A percentile compares a stretch with the other conserved stretches of the same genome.
Evolutionary conservation across 1,140 invertebrate species (phyloP).

Genomic region (Nixonia krombeini): DNA sequence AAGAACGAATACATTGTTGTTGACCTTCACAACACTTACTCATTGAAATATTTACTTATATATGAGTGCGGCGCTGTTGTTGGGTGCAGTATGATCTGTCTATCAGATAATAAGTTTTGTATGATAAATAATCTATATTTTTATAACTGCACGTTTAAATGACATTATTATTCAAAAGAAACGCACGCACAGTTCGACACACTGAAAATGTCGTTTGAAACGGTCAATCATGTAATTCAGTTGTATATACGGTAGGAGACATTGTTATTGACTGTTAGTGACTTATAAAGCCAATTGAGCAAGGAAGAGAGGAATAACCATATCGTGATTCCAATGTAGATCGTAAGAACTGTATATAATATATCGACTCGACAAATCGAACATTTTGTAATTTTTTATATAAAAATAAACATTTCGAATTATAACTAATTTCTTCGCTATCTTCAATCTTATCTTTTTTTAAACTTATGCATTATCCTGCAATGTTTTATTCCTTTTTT

Average conservation of each 20-base stretch:
- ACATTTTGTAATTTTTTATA: too few relatives aligned
- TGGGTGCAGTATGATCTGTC: too few relatives aligned
- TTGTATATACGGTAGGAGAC: constrained; percentile 22
- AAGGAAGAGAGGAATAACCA: constrained; percentile 1
- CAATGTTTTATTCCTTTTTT: too few relatives aligned
- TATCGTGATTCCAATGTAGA: background rate
- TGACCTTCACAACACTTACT: too few relatives aligned
- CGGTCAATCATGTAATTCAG: constrained; percentile 18
- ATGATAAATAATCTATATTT: background rate
- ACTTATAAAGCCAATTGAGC: constrained; percentile 24
- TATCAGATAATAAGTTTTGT: too few relatives aligned
- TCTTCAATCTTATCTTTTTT: too few relatives aligned
- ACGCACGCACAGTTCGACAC: background rate
- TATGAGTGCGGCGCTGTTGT: too few relatives aligned
- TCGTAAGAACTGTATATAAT: background rate
- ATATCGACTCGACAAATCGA: constrained; percentile 7
- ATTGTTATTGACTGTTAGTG: constrained; percentile 22
- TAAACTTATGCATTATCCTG: too few relatives aligned
- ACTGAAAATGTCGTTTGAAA: background rate
- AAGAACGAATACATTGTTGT: too few relatives aligned
- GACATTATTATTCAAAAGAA: background rate
- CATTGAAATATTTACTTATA: too few relatives aligned
- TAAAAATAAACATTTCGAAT: too few relatives aligned
- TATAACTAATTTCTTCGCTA: too few relatives aligned
- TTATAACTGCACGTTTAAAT: background rate